Base-by-base conservation (phyloP, 2,888 invertebrate species). In the Himalopsyche tibetana region DNA sequence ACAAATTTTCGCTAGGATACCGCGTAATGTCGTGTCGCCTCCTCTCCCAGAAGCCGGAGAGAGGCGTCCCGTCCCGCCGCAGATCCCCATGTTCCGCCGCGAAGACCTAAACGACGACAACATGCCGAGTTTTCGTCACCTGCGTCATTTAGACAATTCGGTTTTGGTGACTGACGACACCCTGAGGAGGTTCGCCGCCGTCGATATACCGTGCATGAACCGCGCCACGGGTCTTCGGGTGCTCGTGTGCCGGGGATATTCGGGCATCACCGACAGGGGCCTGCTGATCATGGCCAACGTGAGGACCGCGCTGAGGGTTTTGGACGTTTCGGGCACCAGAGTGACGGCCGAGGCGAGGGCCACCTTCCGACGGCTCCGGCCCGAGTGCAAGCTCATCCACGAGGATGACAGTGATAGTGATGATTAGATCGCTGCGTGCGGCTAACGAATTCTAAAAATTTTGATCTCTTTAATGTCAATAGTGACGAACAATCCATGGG, bases 241-340 rank as follows among this genome's bases (percentile, higher is more conserved):
- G 0, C 89, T 95, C 0, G 92, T 93, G 4, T 91, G 94, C 6
- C 94, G 94, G 0, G 95, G 95, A 5, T 96, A 94, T 89, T 92
- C 93, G 6, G 92, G 92, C 85, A 94, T 96, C 0, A 95, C 96
- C 0, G 94, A 96, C 89, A 91, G 92, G 8, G 95, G 95, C 80
- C 90, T 96, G 28, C 90, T 91, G 17, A 95, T 96, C 90, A 90
- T 96, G 82, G 94, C 94, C 0, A 93, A 93, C 0, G 94, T 95
- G 0, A 95, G 95, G 0, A 95, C 95, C 0, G 90, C 92, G 85
- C 90, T 96, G 17, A 90, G 91, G 9, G 91, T 91, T 40, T 90
- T 97, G 0, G 96, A 97, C 90, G 94, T 97, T 0, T 94, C 94
- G 0, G 94, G 95, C 0, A 96, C 96, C 0, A 92, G 93, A 1